Evolutionary conservation across 2,888 invertebrate genomes (phyloP), one percentile per base, ranked within the genome.

Genomic region (Tineola bisselliella): DNA sequence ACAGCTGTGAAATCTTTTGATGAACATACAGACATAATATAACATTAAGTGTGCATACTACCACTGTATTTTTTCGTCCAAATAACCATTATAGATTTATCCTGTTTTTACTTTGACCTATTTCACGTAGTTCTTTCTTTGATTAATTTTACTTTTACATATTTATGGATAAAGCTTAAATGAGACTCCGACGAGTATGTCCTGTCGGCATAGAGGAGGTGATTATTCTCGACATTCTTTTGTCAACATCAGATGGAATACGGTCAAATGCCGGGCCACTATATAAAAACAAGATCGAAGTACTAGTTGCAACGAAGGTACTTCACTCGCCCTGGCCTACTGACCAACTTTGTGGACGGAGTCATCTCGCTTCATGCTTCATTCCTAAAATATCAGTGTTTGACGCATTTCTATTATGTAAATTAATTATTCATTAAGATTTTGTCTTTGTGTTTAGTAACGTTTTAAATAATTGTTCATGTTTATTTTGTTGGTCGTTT

Each of bases 251-350:
- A n/a, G n/a, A n/a, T n/a, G n/a, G n/a, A n/a, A n/a, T n/a, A n/a
- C n/a, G n/a, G n/a, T n/a, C n/a, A n/a, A n/a, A n/a, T n/a, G n/a
- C n/a, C n/a, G n/a, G n/a, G n/a, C n/a, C n/a, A n/a, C n/a, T n/a
- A n/a, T n/a, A n/a, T n/a, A n/a, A n/a, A n/a, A n/a, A 17, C 15
- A 15, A 48, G 13, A 48, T 15, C 10, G 13, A 43, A 65, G 43
- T 43, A 43, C 48, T 69, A 75, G 78, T 81, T 83, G 83, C 81
- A 82, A 78, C 76, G 77, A 71, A 74, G 70, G 68, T 78, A 74
- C 75, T 76, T 48, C 74, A 73, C 68, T 75, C 73, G 71, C 80
- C 82, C 72, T 83, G 84, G 81, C 84, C 81, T 72, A 83, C 77
- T 86, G 79, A 81, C 84, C 84, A 81, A 77, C 71, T 76, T 84